Base-by-base conservation (phyloP, 2,888 invertebrate species). In the Diogma glabrata region DNA sequence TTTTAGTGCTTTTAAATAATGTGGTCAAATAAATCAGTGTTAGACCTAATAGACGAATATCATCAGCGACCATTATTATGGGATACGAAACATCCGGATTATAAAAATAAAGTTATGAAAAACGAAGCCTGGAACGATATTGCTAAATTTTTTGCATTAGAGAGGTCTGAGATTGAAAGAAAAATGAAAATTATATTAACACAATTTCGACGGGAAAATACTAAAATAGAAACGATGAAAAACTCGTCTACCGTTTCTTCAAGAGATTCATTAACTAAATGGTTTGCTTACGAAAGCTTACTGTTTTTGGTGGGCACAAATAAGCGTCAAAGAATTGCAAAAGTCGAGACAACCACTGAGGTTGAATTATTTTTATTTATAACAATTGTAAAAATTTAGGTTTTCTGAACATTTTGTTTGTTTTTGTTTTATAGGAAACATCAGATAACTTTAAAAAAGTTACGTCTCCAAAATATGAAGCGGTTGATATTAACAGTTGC, bases 171-270 rank as follows among this genome's bases (percentile, higher is more conserved):
- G 23, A 23, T 43, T 20, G 22, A 43, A 12, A 5, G 43, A n/a
- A 43, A 43, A 43, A 43, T 43, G 43, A 43, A 43, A 43, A 43
- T 43, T n/a, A 43, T 43, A 14, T 9, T 43, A n/a, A 43, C 43
- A 43, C 43, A 43, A n/a, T 43, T 22, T 43, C 43, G 43, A 22
- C 43, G 43, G 6, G 43, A 43, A 43, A 43, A 43, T 43, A 43
- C 23, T 20, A 43, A 43, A 43, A 23, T 43, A 5, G 20, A 20
- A 6, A 14, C 23, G 22, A 43, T 43, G 43, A 20, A 43, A 43
- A 43, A 43, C n/a, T 20, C 43, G 12, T 20, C 22, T 14, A 43
- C 43, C 7, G 20, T 22, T 43, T 43, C 43, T 8, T 20, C 20
- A 22, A 12, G 23, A 22, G 43, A 43, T 22, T 22, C 20, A 14